Evolutionary conservation across 1,140 invertebrate species (phyloP).

Genomic region (Tetramorium alpestre): DNA sequence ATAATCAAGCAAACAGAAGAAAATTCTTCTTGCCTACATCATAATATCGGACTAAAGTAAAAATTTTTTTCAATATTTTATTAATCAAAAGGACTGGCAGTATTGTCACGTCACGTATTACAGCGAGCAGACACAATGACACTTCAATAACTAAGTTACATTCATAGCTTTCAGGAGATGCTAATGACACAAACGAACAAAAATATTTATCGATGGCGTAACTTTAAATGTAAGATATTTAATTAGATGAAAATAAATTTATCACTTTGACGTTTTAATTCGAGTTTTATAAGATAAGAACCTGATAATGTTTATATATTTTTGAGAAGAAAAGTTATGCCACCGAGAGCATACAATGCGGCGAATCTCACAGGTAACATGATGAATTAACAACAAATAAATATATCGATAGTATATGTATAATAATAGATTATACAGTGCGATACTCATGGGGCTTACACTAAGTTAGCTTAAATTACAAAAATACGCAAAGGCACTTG

Average conservation of each 20-base stretch:
- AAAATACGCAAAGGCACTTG: conserved; percentile 79
- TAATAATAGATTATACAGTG: conserved; percentile 55
- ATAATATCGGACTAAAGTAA: conserved; percentile 12
- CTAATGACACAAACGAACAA: conserved; percentile 41
- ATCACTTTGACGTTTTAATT: conserved; percentile 2
- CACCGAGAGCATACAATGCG: background rate
- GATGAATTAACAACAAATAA: conserved; percentile 42
- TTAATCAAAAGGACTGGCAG: conserved; percentile 73
- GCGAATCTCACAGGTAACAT: conserved; percentile 15
- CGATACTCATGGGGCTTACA: conserved; percentile 64
- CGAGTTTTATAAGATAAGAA: background rate
- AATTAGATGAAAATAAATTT: conserved; percentile 1
- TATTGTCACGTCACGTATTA: conserved; percentile 75
- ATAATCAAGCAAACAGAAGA: background rate
- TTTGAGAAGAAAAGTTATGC: conserved; percentile 7
- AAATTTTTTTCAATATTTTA: conserved; percentile 52
- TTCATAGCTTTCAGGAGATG: conserved; percentile 46
- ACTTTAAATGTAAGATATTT: background rate
- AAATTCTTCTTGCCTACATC: background rate
- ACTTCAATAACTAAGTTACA: conserved; percentile 65
- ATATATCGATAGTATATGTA: conserved; percentile 62
- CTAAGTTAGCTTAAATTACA: conserved; percentile 75
- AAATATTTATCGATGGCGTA: conserved; percentile 7
- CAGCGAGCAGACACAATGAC: conserved; percentile 69
- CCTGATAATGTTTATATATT: background rate